These are phyloP conservation scores for Urechis unicinctus DNA, from an alignment of 2,888 invertebrate species.

Conservation along the genomic window DNA sequence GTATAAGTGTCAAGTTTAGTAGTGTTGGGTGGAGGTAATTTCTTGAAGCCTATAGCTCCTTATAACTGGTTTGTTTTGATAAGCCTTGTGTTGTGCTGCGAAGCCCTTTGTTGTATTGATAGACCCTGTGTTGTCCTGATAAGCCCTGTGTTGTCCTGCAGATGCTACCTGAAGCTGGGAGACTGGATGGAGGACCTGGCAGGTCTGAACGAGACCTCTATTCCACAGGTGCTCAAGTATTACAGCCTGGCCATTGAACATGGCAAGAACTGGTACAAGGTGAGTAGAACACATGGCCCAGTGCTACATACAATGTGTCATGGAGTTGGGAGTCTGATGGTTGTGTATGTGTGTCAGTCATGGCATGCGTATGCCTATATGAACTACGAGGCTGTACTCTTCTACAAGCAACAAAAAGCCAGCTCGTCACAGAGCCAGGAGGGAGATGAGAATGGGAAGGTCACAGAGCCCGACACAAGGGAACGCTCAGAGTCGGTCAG, in stretches of 20 bases:
- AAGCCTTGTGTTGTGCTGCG: too few species aligned
- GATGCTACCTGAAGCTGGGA: slow-evolving; percentile 89
- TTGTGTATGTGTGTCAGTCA: slow-evolving; percentile 55
- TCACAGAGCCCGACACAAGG: neutral
- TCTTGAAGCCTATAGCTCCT: too few species aligned
- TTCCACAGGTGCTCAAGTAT: slow-evolving; percentile 60
- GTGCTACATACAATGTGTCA: too few species aligned
- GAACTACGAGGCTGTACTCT: slow-evolving; percentile 88
- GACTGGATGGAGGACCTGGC: slow-evolving; percentile 87
- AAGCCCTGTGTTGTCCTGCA: slow-evolving; percentile 42
- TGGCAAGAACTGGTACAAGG: slow-evolving; percentile 68
- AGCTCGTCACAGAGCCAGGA: neutral
- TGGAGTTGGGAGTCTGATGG: too few species aligned
- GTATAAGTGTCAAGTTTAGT: too few species aligned
- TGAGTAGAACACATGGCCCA: too few species aligned
- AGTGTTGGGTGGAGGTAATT: too few species aligned
- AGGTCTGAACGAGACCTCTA: slow-evolving; percentile 72
- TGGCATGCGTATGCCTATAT: slow-evolving; percentile 99
- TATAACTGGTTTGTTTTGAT: too few species aligned
- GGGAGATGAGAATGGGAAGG: neutral
- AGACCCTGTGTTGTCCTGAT: too few species aligned
- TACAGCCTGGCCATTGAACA: slow-evolving; percentile 78
- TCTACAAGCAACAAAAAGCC: slow-evolving; percentile 55
- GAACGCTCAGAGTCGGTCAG: neutral
- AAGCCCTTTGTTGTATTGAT: too few species aligned